Evolutionary conservation across 2,113 vertebrate genomes (phyloP).

Genomic region (Xenopus laevis): DNA sequence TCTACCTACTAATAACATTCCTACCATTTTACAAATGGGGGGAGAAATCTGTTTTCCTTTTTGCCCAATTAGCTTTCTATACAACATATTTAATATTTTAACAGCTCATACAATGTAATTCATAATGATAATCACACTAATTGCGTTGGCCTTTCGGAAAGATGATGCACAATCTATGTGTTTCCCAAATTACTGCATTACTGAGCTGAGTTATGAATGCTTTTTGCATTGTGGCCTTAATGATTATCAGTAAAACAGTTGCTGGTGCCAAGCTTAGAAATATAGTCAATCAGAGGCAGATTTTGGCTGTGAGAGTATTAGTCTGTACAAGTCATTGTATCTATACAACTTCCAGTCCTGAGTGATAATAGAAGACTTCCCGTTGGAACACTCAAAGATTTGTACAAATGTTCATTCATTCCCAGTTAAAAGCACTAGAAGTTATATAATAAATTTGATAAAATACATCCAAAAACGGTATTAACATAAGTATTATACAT

Average conservation of each 20-base stretch:
- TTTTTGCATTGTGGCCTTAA: slow-evolving; percentile 2
- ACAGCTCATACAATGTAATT: slow-evolving; percentile 33
- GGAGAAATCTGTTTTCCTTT: slow-evolving; percentile 41
- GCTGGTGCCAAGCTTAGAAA: not conserved
- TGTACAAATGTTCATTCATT: no score
- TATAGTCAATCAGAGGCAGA: no score
- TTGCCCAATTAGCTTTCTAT: slow-evolving; percentile 33
- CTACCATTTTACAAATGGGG: slow-evolving; percentile 29
- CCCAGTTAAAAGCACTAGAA: no score
- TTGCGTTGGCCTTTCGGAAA: slow-evolving; percentile 24
- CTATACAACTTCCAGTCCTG: no score
- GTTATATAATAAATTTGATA: no score
- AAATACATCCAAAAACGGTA: no score
- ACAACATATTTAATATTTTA: slow-evolving; percentile 42
- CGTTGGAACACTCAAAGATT: no score
- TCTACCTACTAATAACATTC: slow-evolving; percentile 38
- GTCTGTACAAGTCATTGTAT: no score
- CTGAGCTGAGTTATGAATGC: not conserved
- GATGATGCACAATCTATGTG: slow-evolving; percentile 16
- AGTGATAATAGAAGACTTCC: no score
- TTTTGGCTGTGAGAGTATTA: no score
- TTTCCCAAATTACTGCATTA: slow-evolving; percentile 14
- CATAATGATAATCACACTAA: slow-evolving; percentile 27
- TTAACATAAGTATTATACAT: no score
- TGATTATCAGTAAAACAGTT: not conserved